These are phyloP conservation scores for Dipus sagitta DNA, from an alignment of 2,797 vertebrate genomes.

Conservation along the genomic window DNA sequence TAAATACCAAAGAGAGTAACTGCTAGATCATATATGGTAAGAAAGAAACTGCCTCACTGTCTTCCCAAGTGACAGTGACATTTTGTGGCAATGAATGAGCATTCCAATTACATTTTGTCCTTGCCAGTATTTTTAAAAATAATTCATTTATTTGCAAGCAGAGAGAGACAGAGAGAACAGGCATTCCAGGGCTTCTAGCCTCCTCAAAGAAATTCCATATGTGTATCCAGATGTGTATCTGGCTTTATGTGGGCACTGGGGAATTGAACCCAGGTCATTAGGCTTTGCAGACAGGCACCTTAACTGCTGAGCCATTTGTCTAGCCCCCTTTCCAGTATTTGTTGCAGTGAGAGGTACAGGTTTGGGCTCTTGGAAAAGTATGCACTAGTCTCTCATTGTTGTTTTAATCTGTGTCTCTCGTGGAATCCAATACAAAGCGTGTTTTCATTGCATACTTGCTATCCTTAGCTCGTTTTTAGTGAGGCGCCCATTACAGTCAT, in stretches of 20 bases:
- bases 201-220: too few relatives aligned
- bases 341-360: neutral
- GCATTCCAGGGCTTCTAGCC: too few relatives aligned
- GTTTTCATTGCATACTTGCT: neutral
- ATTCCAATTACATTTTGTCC: neutral
- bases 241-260: too few relatives aligned
- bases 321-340: neutral
- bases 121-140: neutral
- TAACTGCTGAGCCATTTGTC: too few relatives aligned
- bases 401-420: neutral
- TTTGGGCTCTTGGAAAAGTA: neutral
- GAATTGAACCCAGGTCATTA: too few relatives aligned
- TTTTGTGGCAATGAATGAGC: neutral
- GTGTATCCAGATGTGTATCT: too few relatives aligned
- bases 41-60: neutral
- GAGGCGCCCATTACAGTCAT: neutral
- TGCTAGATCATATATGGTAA: neutral
- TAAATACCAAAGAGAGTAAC: conserved; percentile 15
- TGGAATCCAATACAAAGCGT: too few relatives aligned
- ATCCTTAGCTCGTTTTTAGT: neutral
- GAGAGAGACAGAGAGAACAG: too few relatives aligned
- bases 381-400: neutral
- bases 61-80: neutral
- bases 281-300: too few relatives aligned
- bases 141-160: too few relatives aligned